Base-by-base conservation (phyloP, 1,140 invertebrate species). In the Diachasmimorpha longicaudata region DNA sequence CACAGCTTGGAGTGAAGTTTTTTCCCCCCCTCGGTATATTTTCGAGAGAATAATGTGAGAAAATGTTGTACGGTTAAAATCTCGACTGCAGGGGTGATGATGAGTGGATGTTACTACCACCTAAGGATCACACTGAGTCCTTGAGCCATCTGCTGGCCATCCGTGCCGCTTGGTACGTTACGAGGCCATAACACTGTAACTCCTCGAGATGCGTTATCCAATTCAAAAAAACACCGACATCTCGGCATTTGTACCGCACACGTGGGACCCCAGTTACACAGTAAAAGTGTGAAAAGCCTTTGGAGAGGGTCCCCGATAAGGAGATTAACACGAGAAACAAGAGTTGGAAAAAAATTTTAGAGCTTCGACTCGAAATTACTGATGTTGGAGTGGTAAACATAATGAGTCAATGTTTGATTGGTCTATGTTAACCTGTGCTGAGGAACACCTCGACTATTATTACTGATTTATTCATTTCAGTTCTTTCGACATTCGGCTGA, bases 151-250 rank as follows among this genome's bases (percentile, higher is more conserved):
- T 63, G 58, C 58, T 25, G 23, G 58, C 58, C 58, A 63, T 9
- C 58, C 58, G 58, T 63, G 5, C 19, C 58, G 4, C 4, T 31
- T 31, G 58, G 58, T 23, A 63, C 16, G 52, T 58, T 58, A 58
- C 23, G 58, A 25, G 58, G 19, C 58, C 58, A 63, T 63, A 63
- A 63, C 58, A 25, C 58, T 19, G 13, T 63, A 63, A 63, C 58
- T 25, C 23, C 58, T 25, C 58, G 23, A 63, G 58, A 63, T 11
- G 58, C 23, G 58, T 63, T 63, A 63, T 63, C 23, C 58, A 63
- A 63, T 63, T 63, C 58, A 63, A 63, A 63, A 63, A 63, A 63
- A 63, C 58, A 63, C 58, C 58, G 58, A 63, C 58, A 63, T 63
- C 21, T 25, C 23, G 58, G 58, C 21, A 23, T 9, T 19, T 14